Conservation (phyloP, 1,140 invertebrate species). For the Portunus trituberculatus region DNA sequence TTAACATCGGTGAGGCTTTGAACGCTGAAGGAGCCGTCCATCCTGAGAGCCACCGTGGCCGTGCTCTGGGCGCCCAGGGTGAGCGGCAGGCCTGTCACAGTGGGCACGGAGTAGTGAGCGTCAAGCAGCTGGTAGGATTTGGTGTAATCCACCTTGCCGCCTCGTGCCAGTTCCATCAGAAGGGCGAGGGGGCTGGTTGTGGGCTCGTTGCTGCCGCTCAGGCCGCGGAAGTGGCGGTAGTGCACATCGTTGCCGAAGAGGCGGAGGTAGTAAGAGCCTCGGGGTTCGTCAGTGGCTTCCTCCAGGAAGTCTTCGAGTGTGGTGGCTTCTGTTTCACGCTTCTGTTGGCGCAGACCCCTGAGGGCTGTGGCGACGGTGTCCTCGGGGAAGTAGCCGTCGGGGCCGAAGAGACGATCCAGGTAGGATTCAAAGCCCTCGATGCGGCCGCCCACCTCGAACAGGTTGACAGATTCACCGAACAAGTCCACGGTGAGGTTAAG, state of each 20-base stretch:
- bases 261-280: constrained; percentile 79
- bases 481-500: constrained; percentile 92
- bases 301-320: constrained; percentile 75
- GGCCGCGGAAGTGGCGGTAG: constrained; percentile 79
- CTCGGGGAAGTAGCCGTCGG: constrained; percentile 85
- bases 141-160: constrained; percentile 79
- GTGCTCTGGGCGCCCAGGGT: constrained; percentile 87
- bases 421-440: constrained; percentile 92
- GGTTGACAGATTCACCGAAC: constrained; percentile 92
- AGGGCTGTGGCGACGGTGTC: constrained; percentile 80
- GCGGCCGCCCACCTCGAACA: constrained; percentile 90
- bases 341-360: constrained; percentile 81
- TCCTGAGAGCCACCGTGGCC: constrained; percentile 86
- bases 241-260: constrained; percentile 84
- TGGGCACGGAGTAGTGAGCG: constrained; percentile 88
- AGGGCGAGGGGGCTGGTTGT: constrained; percentile 65
- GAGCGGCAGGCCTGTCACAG: constrained; percentile 88
- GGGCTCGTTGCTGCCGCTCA: constrained; percentile 54
- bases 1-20: constrained; percentile 86
- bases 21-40: constrained; percentile 87
- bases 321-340: constrained; percentile 65
- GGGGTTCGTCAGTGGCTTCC: constrained; percentile 76
- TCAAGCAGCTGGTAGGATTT: constrained; percentile 87
- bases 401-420: constrained; percentile 92
- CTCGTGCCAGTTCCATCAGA: constrained; percentile 60